Percentiles rank a stretch among this genome's conserved stretches.
Conservation (phyloP, 2,888 invertebrate genomes). For the Trachelus tabidus region DNA sequence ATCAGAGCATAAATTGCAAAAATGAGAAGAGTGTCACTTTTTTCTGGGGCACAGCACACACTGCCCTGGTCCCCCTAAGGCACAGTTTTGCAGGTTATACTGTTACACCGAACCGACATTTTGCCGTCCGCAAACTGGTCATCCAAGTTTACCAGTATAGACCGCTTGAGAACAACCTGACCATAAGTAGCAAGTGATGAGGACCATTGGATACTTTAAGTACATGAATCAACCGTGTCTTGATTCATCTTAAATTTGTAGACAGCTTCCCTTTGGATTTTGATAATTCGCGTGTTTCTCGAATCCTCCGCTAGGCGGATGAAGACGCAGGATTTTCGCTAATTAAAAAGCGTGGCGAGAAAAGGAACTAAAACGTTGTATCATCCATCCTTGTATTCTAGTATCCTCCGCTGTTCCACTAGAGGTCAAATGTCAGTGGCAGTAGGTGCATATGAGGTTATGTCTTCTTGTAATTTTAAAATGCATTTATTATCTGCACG, state of each 20-base stretch:
- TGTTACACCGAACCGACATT: background rate
- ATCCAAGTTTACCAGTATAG: conserved; percentile 2
- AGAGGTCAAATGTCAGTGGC: background rate
- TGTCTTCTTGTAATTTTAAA: background rate
- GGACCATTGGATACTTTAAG: background rate
- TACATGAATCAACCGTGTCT: background rate
- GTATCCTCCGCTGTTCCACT: background rate
- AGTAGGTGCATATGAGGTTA: background rate
- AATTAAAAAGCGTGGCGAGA: background rate
- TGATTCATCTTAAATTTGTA: background rate
- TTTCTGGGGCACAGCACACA: background rate
- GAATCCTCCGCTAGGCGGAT: background rate
- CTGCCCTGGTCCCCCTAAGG: conserved; percentile 2
- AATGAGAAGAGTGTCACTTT: background rate
- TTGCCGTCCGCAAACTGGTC: background rate
- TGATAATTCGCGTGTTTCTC: background rate
- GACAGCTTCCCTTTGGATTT: background rate
- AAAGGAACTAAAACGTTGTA: background rate
- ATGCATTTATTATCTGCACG: background rate
- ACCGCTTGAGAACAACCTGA: background rate
- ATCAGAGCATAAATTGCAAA: background rate
- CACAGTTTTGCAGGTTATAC: conserved; percentile 5
- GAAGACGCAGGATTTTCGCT: background rate
- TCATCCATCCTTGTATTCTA: background rate
- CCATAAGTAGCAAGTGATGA: background rate